Evolutionary conservation across 2,797 vertebrate species (phyloP).

Genomic region (Sebastes aleutianus): DNA sequence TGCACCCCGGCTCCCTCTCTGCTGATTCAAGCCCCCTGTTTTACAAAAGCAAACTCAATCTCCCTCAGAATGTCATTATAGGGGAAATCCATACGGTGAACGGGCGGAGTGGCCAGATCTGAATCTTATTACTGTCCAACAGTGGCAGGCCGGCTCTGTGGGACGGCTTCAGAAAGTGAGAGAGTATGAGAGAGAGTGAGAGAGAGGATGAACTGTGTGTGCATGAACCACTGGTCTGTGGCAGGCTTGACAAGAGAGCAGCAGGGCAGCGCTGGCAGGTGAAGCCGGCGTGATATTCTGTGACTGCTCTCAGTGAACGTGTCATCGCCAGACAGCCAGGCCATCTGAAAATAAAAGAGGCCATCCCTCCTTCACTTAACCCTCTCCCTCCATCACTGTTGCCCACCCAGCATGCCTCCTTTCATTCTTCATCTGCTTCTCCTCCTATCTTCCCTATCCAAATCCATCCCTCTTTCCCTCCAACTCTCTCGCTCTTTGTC

Average conservation of each 20-base stretch:
- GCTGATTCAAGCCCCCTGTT: slow-evolving; percentile 61
- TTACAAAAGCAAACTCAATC: slow-evolving; percentile 77
- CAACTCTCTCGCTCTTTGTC: background rate
- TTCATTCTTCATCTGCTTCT: slow-evolving; percentile 25
- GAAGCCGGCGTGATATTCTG: slow-evolving; percentile 67
- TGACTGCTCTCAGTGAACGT: slow-evolving; percentile 64
- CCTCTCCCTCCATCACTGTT: slow-evolving; percentile 13
- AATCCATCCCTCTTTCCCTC: slow-evolving; percentile 1
- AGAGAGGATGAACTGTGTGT: slow-evolving; percentile 30
- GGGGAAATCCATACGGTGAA: slow-evolving; percentile 69
- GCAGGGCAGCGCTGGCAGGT: slow-evolving; percentile 68
- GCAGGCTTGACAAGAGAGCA: slow-evolving; percentile 69
- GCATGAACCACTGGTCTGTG: slow-evolving; percentile 55
- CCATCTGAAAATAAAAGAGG: slow-evolving; percentile 53
- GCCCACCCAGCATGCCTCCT: background rate
- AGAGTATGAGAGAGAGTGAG: slow-evolving; percentile 24
- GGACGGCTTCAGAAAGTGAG: slow-evolving; percentile 37
- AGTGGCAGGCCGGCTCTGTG: slow-evolving; percentile 55
- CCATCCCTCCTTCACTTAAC: slow-evolving; percentile 45
- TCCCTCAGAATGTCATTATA: slow-evolving; percentile 74
- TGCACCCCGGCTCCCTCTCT: slow-evolving; percentile 25
- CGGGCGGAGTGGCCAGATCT: slow-evolving; percentile 54
- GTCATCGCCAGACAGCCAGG: slow-evolving; percentile 57
- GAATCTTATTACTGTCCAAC: slow-evolving; percentile 75
- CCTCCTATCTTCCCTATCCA: background rate